Evolutionary conservation across 2,797 vertebrate species (phyloP).

Genomic region (Eidolon dupreanum): DNA sequence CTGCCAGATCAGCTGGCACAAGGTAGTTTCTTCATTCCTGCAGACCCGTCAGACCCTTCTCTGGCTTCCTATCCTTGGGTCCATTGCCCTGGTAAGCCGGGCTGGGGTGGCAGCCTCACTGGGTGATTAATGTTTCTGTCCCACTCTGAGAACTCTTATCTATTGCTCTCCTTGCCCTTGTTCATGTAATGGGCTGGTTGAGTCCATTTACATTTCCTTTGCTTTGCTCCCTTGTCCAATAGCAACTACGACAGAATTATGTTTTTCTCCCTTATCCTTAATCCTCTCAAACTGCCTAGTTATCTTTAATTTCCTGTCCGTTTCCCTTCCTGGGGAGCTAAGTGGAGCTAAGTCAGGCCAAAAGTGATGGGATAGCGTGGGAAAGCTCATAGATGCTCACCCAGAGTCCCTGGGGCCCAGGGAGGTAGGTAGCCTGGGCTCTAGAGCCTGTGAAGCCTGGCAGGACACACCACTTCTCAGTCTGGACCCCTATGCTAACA

Average conservation of each 20-base stretch:
- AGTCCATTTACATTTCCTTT: conserved; percentile 82
- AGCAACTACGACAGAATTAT: conserved; percentile 83
- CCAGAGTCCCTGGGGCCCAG: background rate
- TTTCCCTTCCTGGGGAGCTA: conserved; percentile 75
- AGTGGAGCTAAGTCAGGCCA: conserved; percentile 26
- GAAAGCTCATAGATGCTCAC: conserved; percentile 27
- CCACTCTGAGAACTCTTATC: conserved; percentile 39
- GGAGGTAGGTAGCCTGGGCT: background rate
- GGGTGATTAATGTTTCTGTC: conserved; percentile 52
- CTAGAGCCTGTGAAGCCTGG: background rate
- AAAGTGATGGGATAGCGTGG: conserved; percentile 8
- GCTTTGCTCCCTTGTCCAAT: conserved; percentile 71
- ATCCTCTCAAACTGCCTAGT: conserved; percentile 83
- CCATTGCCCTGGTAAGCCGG: background rate
- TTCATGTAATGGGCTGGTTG: conserved; percentile 79
- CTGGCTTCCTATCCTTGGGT: background rate
- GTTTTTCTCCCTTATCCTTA: conserved; percentile 83
- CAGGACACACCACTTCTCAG: background rate
- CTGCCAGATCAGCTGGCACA: background rate
- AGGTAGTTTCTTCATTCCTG: background rate
- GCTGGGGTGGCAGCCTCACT: background rate
- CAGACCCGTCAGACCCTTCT: background rate
- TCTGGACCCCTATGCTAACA: background rate
- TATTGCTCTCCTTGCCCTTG: conserved; percentile 65
- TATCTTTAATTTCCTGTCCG: conserved; percentile 85